Evolutionary conservation across 2,113 vertebrate genomes (phyloP).

Genomic region (Hepsetus odoe): DNA sequence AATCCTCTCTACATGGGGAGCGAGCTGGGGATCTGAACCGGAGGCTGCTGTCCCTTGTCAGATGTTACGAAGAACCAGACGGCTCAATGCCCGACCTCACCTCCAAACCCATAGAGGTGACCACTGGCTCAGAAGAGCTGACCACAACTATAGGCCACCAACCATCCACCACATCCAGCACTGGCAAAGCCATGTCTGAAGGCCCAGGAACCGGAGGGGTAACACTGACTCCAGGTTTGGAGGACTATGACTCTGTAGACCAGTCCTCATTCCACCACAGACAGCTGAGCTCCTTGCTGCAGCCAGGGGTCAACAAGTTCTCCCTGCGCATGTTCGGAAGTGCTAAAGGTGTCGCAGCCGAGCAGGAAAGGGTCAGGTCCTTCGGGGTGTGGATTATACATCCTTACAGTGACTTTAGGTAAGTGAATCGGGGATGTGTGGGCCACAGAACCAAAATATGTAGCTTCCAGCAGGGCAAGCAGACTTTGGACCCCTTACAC

Average conservation of each 20-base stretch:
- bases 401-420: conserved; percentile 98
- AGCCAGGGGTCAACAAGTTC: conserved; percentile 96
- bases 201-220: not conserved
- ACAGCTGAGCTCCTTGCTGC: conserved; percentile 87
- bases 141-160: conserved; percentile 27
- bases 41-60: conserved; percentile 67
- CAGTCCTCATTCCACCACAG: conserved; percentile 80
- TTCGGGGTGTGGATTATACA: conserved; percentile 98
- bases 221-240: not conserved
- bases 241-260: conserved; percentile 45
- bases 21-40: conserved; percentile 61
- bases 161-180: conserved; percentile 55
- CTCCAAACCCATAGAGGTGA: conserved; percentile 38
- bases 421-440: conserved; percentile 57
- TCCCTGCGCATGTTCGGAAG: conserved; percentile 96
- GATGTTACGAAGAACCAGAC: conserved; percentile 65
- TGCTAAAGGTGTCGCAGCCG: conserved; percentile 92
- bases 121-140: conserved; percentile 38
- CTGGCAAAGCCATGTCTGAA: conserved; percentile 45
- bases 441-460: not conserved
- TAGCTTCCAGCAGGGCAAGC: not conserved
- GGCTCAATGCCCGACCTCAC: conserved; percentile 58
- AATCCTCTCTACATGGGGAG: conserved; percentile 55
- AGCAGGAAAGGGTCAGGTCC: conserved; percentile 93
- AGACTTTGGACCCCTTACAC: too few relatives aligned